Evolutionary conservation across 2,113 vertebrate genomes (phyloP).

Genomic region (Silurus meridionalis): DNA sequence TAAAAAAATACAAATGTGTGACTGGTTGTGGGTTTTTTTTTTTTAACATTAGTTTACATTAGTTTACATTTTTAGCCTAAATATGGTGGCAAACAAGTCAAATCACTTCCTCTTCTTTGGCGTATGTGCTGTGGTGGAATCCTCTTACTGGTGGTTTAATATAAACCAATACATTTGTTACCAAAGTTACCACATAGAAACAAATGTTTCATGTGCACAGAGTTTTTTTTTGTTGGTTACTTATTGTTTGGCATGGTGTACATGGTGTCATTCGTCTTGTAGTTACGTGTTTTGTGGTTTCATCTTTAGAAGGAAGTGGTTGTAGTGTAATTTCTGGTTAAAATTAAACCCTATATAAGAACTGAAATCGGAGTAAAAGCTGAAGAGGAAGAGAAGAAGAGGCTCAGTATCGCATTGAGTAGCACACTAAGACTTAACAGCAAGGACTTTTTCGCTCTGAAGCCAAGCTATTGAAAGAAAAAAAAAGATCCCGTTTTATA

Average conservation of each 20-base stretch:
- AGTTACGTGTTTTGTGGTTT: slow-evolving; percentile 18
- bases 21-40: neutral
- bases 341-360: slow-evolving; percentile 43
- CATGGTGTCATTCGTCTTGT: neutral
- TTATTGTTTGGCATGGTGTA: neutral
- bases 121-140: neutral
- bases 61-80: neutral
- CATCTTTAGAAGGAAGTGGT: slow-evolving; percentile 13
- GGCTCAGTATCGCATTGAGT: neutral
- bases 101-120: neutral
- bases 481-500: neutral
- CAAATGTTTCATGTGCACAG: too few species aligned
- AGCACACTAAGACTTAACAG: neutral
- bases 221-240: neutral
- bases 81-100: neutral
- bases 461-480: neutral
- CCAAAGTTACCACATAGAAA: neutral
- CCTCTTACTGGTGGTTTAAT: neutral
- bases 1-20: too few species aligned
- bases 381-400: neutral
- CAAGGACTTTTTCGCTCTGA: neutral
- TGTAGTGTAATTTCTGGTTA: slow-evolving; percentile 10
- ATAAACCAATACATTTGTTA: neutral
- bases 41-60: neutral
- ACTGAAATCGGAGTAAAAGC: neutral